These are phyloP conservation scores for Trisateles emortualis DNA, from an alignment of 2,888 invertebrate species.

Conservation along the genomic window DNA sequence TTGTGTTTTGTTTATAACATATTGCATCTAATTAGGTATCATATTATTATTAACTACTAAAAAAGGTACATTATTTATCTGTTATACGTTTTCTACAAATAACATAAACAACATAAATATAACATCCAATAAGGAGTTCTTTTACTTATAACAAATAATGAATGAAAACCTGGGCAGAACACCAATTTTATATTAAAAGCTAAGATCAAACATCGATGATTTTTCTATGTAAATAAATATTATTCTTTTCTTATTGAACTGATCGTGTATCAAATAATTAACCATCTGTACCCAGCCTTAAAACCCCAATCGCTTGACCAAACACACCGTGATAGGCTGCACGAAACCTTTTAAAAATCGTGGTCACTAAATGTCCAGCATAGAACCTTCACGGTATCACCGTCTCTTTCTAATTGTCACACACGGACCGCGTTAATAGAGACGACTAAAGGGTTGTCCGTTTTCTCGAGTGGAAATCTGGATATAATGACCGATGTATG, in stretches of 20 bases:
- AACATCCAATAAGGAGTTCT: no score
- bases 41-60: no score
- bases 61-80: no score
- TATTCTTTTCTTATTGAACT: constrained; percentile 3
- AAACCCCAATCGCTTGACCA: constrained; percentile 62
- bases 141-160: no score
- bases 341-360: constrained; percentile 60
- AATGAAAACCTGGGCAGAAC: no score
- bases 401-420: constrained; percentile 68
- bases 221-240: no score
- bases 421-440: constrained; percentile 71
- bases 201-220: no score
- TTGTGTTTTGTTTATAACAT: constrained; percentile 30
- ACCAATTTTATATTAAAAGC: no score
- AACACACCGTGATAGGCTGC: constrained; percentile 74
- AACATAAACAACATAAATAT: no score
- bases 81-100: no score
- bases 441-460: constrained; percentile 79
- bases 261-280: not conserved
- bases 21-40: no score
- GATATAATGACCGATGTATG: constrained; percentile 73
- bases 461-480: constrained; percentile 78
- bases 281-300: constrained; percentile 43
- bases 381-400: constrained; percentile 61
- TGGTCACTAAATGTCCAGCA: constrained; percentile 78